Base-by-base conservation (phyloP, 1,140 invertebrate species). In the Colletes gigas region DNA sequence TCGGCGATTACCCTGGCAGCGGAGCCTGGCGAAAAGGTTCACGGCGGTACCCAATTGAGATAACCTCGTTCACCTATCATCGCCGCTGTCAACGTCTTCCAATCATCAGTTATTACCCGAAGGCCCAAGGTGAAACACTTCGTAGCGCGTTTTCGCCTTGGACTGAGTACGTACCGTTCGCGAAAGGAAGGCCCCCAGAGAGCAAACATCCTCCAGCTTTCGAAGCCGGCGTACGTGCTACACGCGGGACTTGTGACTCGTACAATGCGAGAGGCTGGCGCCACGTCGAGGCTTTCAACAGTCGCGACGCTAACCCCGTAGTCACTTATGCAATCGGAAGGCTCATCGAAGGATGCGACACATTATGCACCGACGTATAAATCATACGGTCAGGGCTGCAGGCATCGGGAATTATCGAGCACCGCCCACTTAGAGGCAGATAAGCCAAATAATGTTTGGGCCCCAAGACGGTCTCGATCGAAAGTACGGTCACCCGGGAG, bases 301-400 rank as follows among this genome's bases (percentile, higher is more conserved):
- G 83, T 81, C 66, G 69, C 74, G 60, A 69, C 83, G 74, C 68
- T 82, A 79, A 85, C 83, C 78, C 81, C 59, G 65, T 74, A 78
- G 54, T 85, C 83, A 62, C 84, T 85, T 85, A 85, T 85, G 83
- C 83, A 85, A 85, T 85, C 83, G 66, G 59, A 82, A 82, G 79
- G 30, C 78, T 82, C 73, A 78, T 85, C 84, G 84, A 84, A 85
- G 74, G 60, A 78, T 65, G 84, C 50, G 67, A 72, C 74, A 60
- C 78, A 80, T 84, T 81, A 84, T 77, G 68, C 71, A 69, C 67
- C 79, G 63, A 21, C 72, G 62, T 82, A 78, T 85, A 85, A 85
- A 85, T 85, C 70, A 70, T 78, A 19, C 30, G 63, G 72, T 62
- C 82, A 66, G 71, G 65, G 57, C 60, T 76, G 74, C 62, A 74